These are phyloP conservation scores for Augochlorella aurata DNA, from an alignment of 2,888 invertebrate species.

Conservation along the genomic window DNA sequence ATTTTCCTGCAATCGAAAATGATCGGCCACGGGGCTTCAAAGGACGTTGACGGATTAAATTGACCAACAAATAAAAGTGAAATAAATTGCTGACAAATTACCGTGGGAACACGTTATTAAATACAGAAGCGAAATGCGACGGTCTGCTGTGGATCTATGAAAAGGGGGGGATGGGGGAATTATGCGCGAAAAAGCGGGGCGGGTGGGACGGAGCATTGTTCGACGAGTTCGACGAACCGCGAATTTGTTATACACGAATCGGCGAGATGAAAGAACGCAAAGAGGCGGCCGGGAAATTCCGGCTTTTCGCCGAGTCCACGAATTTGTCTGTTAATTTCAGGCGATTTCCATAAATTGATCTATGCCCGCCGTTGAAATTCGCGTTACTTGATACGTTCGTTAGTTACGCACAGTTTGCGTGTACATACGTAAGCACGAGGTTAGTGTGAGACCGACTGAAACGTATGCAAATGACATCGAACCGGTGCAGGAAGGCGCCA, in stretches of 20 bases:
- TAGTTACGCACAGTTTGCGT: slow-evolving; percentile 26
- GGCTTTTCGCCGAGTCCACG: background rate
- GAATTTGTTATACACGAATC: slow-evolving; percentile 16
- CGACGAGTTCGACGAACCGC: background rate
- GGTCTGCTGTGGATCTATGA: background rate
- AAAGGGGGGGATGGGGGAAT: background rate
- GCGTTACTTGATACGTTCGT: slow-evolving; percentile 25
- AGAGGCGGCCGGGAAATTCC: slow-evolving; percentile 6
- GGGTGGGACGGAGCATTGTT: background rate
- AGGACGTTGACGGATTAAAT: background rate
- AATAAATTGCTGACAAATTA: background rate
- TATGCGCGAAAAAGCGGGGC: background rate
- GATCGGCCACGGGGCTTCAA: background rate
- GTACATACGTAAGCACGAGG: slow-evolving; percentile 19
- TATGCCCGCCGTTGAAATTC: slow-evolving; percentile 1
- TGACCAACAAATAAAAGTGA: background rate
- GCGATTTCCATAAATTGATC: slow-evolving; percentile 29
- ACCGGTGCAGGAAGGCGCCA: slow-evolving; percentile 22
- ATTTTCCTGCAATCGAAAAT: background rate
- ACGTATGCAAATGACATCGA: slow-evolving; percentile 36
- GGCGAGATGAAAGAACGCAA: slow-evolving; percentile 18
- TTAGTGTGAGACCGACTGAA: slow-evolving; percentile 22
- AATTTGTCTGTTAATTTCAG: slow-evolving; percentile 26
- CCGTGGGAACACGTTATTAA: background rate
- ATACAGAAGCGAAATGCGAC: background rate